Base-by-base conservation (phyloP, 2,113 vertebrate species). In the Catharus fuscescens region DNA sequence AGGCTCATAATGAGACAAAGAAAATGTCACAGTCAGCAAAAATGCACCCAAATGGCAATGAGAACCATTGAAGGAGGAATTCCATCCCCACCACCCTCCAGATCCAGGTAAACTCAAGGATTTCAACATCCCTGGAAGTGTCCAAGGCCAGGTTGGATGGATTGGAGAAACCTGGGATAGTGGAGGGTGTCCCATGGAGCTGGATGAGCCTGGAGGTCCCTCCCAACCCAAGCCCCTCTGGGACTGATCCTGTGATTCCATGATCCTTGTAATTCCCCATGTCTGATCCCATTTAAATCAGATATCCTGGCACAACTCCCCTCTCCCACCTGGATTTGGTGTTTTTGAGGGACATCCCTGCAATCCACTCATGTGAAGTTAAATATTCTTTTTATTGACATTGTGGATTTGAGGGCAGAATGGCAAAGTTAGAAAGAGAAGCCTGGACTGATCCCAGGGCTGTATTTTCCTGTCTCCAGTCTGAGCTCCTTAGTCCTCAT, bases 361-460 rank as follows among this genome's bases (percentile, higher is more conserved):
- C 42, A 48, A 24, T 48, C 17, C 26, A 38, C 3, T 3, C 7
- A 3, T 0, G 1, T 13, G 12, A 23, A 13, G 4, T n/a, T 19
- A 20, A 23, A 29, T 2, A 23, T 28, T 52, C 6, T 20, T 53
- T 85, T 38, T 67, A 25, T 53, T 77, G 10, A 5, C 6, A 7
- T n/a, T 8, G 14, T 2, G 5, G 31, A 19, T 53, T 80, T 48
- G 44, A 61, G 24, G n/a, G 3, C 4, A 9, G 18, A 20, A 28
- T 16, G 20, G 56, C 7, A 20, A 28, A 48, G 10, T 25, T 4
- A 21, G n/a, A 23, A 74, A 16, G n/a, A 79, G 31, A 44, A 80
- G 8, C n/a, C 36, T 36, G 36, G 31, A 13, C 21, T 62, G 57
- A 23, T 25, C 25, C 14, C 59, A 78, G 64, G 48, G 18, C 47